Base-by-base conservation (phyloP, 2,888 invertebrate species). In the Siphlonurus alternatus region DNA sequence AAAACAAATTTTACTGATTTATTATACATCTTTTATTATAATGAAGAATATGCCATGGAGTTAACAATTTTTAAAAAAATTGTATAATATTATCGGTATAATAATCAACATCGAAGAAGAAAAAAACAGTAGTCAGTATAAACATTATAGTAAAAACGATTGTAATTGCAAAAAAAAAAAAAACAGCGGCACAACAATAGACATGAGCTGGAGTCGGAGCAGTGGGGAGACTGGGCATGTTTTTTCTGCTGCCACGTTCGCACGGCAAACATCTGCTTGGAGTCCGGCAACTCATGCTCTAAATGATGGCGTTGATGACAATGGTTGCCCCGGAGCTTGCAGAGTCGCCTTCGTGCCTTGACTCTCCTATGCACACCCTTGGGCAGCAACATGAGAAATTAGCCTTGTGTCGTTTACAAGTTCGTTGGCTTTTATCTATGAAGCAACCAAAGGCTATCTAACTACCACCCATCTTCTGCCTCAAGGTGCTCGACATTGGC, bases 401-500 rank as follows among this genome's bases (percentile, higher is more conserved):
- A 88, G 89, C 70, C 83, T 89, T 70, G 89, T 88, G 74, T 89
- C 89, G 70, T 82, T 92, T 74, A 83, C 87, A 66, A 88, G 93
- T 70, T 89, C 91, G 0, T 77, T 91, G 68, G 82, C 91, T 79
- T 83, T 93, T 82, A 86, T 93, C 64, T 92, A 90, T 75, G 93
- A 93, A 59, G 88, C 91, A 5, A 81, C 89, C 53, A 87, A 88
- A 71, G 89, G 88, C 61, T 89, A 88, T 88, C 0, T 89, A 91
- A 73, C 79, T 93, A 69, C 81, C 93, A 78, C 93, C 93, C 1
- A 93, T 92, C 80, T 93, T 93, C 81, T 91, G 91, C 70, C 79
- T 93, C 53, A 91, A 92, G 77, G 82, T 93, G 68, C 92, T 93
- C 74, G 91, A 93, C 78, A 93, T 93, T 78, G 90, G 89, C 71